A percentile compares a stretch with the other conserved stretches of the same genome.
phyloP scores from a whole-genome alignment of 2,113 vertebrate genomes.

The Notarius lentiginosus region DNA sequence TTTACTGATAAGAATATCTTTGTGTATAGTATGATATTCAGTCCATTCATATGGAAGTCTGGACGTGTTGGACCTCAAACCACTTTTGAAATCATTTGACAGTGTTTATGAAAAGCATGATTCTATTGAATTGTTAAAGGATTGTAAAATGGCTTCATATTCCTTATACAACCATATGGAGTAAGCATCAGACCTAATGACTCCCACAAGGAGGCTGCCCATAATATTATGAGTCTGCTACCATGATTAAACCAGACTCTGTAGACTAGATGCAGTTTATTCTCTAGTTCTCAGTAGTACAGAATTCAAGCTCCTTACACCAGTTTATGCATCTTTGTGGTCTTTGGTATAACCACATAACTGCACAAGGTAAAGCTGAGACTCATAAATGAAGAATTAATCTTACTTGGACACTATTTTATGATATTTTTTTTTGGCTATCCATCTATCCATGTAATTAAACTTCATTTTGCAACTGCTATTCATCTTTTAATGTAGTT shows the following conservation, averaged over 20 bases:
- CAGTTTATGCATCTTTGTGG: not conserved
- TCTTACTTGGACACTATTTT: not conserved
- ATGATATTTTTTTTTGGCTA: no score
- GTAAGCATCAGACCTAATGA: not conserved
- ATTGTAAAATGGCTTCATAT: conserved; percentile 15
- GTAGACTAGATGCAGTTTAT: not conserved
- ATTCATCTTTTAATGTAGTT: no score
- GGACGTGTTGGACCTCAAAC: not conserved
- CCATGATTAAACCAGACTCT: not conserved
- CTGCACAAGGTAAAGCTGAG: not conserved
- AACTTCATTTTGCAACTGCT: no score
- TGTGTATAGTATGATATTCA: no score
- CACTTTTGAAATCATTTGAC: not conserved
- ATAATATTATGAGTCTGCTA: not conserved
- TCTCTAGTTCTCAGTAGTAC: not conserved
- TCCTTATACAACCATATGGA: not conserved
- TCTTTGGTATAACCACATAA: not conserved
- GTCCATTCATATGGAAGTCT: not conserved
- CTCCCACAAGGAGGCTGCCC: conserved; percentile 7
- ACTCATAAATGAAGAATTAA: not conserved
- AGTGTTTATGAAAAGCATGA: not conserved
- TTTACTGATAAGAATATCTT: not conserved
- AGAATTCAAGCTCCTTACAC: not conserved
- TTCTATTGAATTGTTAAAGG: not conserved
- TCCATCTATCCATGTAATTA: no score